Evolutionary conservation across 2,888 invertebrate genomes (phyloP).

Genomic region (Nomada ferruginata): DNA sequence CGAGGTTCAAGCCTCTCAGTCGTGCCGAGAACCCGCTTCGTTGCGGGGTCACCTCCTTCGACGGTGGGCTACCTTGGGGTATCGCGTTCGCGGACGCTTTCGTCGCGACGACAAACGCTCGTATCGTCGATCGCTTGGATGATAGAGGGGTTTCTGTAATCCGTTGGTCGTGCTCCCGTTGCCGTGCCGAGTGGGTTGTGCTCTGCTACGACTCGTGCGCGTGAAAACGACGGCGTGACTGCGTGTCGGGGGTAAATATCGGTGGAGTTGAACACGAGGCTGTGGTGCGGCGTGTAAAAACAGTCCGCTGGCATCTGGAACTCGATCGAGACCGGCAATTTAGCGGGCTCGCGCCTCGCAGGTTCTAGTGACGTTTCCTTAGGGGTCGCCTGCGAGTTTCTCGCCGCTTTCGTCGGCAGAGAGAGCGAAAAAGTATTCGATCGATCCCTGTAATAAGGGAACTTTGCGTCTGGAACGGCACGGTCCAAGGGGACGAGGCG

Average conservation of each 20-base stretch:
- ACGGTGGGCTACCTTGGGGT: constrained; percentile 30
- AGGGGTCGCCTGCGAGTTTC: neutral
- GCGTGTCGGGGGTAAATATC: neutral
- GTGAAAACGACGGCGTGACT: neutral
- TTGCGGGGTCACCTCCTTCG: constrained; percentile 75
- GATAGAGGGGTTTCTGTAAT: neutral
- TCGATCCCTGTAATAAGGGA: constrained; percentile 69
- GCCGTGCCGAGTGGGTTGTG: neutral
- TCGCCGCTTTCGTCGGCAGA: neutral
- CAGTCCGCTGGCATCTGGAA: neutral
- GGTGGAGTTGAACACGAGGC: neutral
- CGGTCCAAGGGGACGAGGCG: constrained; percentile 38
- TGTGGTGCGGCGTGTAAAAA: neutral
- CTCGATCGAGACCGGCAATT: neutral
- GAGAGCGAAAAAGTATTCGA: constrained; percentile 50
- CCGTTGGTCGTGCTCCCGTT: neutral
- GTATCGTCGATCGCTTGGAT: constrained; percentile 30
- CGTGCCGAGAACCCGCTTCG: constrained; percentile 81
- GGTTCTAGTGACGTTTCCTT: neutral
- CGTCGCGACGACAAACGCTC: constrained; percentile 7
- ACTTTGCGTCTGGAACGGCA: constrained; percentile 50
- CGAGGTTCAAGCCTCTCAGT: constrained; percentile 80
- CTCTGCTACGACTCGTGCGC: neutral
- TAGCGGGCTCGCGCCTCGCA: neutral
- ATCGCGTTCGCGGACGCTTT: constrained; percentile 17